Conservation (phyloP, 2,888 invertebrate species). For the Trileptium ribeirensis region DNA sequence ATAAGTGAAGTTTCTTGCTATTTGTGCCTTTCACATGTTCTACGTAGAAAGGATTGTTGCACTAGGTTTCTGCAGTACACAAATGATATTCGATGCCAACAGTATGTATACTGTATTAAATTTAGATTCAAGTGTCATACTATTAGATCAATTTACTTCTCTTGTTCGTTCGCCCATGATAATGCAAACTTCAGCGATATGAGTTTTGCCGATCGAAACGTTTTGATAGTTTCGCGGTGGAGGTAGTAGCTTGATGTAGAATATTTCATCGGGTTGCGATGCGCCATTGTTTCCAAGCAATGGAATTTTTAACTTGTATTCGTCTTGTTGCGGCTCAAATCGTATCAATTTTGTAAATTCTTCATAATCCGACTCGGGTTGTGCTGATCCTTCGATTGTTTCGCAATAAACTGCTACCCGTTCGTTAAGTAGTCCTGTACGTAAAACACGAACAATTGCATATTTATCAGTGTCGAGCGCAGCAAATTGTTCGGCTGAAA, state of each 20-base stretch:
- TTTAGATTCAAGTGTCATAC: no score
- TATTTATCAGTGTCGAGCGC: slow-evolving; percentile 4
- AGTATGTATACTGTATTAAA: no score
- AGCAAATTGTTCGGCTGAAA: slow-evolving; percentile 33
- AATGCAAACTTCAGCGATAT: slow-evolving; percentile 12
- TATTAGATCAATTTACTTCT: no score
- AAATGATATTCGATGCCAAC: no score
- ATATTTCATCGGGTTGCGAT: slow-evolving; percentile 62
- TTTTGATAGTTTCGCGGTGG: slow-evolving; percentile 20
- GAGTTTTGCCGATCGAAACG: slow-evolving; percentile 1
- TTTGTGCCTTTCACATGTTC: no score
- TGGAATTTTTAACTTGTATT: slow-evolving; percentile 56
- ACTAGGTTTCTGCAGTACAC: no score
- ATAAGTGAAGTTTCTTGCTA: no score
- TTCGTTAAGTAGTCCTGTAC: not conserved
- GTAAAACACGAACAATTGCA: not conserved
- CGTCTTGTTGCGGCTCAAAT: slow-evolving; percentile 57
- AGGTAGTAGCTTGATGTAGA: slow-evolving; percentile 58
- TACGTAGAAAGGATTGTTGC: no score
- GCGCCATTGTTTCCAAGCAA: slow-evolving; percentile 58
- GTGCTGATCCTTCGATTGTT: slow-evolving; percentile 60
- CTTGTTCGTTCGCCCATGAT: not conserved
- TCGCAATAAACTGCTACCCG: slow-evolving; percentile 49
- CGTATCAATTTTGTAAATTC: slow-evolving; percentile 56
- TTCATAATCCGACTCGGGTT: slow-evolving; percentile 58